Conservation (phyloP, 1,140 invertebrate genomes). For the Drusus annulatus region DNA sequence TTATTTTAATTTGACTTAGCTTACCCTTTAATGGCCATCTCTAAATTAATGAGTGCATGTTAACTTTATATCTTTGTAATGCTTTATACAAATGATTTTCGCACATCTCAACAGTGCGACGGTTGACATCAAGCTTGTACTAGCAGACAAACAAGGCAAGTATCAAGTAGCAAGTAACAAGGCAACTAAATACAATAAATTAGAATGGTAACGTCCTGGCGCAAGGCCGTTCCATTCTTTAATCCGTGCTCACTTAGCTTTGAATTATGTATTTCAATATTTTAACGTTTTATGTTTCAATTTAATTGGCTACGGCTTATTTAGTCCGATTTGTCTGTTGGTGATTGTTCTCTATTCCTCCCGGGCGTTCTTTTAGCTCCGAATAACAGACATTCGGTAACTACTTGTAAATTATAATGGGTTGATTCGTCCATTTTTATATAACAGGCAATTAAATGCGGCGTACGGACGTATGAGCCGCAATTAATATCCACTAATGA, state of each 20-base stretch:
- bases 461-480: constrained; percentile 26
- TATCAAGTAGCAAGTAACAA: not conserved
- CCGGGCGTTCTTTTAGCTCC: not conserved
- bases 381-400: constrained; percentile 32
- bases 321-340: constrained; percentile 31
- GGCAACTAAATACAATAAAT: constrained; percentile 13
- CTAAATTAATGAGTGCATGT: no score
- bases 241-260: constrained; percentile 48
- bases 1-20: no score
- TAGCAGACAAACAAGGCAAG: no score
- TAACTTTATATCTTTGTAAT: no score
- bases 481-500: constrained; percentile 44
- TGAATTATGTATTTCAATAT: constrained; percentile 48
- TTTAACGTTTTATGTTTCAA: constrained; percentile 58
- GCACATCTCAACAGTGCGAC: no score
- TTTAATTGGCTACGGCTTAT: constrained; percentile 59
- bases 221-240: constrained; percentile 30
- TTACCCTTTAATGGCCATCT: no score
- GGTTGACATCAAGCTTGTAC: no score
- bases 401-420: constrained; percentile 49
- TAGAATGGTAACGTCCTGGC: constrained; percentile 9
- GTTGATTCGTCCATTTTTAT: constrained; percentile 46
- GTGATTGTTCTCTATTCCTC: constrained; percentile 44
- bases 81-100: no score
- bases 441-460: constrained; percentile 54